phyloP scores from a whole-genome alignment of 2,888 invertebrate genomes.

The Incurvaria masculella region DNA sequence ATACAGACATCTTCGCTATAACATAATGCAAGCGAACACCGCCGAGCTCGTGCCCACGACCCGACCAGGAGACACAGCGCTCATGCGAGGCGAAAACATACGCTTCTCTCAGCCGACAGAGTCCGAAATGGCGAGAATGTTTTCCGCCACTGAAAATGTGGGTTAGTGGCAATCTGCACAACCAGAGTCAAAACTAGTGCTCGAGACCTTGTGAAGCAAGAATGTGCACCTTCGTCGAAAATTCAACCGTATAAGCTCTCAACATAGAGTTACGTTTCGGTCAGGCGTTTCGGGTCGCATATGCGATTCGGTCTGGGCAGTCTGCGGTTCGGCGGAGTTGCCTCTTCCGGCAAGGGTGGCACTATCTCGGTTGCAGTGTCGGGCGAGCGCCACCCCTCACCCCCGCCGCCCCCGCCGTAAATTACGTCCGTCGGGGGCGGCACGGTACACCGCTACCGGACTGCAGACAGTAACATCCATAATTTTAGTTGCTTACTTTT shows the following conservation, averaged over 20 bases:
- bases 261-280: background rate
- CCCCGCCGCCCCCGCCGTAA: conserved; percentile 47
- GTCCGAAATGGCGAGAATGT: conserved; percentile 33
- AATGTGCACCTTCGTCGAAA: too few relatives aligned
- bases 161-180: conserved; percentile 45
- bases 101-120: too few relatives aligned
- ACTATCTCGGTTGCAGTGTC: conserved; percentile 49
- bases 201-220: background rate
- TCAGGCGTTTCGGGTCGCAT: background rate
- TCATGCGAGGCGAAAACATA: too few relatives aligned
- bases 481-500: conserved; percentile 58
- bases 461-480: conserved; percentile 59
- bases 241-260: conserved; percentile 17
- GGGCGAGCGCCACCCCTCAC: conserved; percentile 27
- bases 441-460: conserved; percentile 57
- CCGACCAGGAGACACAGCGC: conserved; percentile 23
- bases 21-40: conserved; percentile 34
- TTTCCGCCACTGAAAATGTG: conserved; percentile 29
- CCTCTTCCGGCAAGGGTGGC: conserved; percentile 51
- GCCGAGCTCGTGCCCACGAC: conserved; percentile 28
- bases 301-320: conserved; percentile 13
- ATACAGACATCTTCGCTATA: conserved; percentile 45
- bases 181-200: conserved; percentile 30
- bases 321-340: conserved; percentile 29
- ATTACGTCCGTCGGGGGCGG: conserved; percentile 55